Evolutionary conservation across 2,113 vertebrate genomes (phyloP).

Genomic region (Oryzias curvinotus): DNA sequence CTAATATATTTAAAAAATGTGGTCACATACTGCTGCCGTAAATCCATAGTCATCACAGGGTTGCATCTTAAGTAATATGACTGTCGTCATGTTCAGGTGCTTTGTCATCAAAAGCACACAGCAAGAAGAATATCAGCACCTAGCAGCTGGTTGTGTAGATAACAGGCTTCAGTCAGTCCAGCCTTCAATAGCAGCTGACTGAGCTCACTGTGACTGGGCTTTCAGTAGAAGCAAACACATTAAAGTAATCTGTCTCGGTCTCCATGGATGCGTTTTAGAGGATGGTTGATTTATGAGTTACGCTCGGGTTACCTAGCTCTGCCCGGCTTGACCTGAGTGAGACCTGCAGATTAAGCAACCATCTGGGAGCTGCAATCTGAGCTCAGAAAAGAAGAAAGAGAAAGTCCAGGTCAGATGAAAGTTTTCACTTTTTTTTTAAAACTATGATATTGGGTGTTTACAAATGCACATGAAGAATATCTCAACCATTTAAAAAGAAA

Average conservation of each 20-base stretch:
- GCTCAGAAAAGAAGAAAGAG: slow-evolving; percentile 48
- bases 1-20: too few relatives aligned
- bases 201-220: slow-evolving; percentile 32
- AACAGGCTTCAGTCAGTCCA: slow-evolving; percentile 52
- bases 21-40: too few relatives aligned
- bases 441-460: slow-evolving; percentile 23
- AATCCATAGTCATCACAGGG: not conserved
- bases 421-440: slow-evolving; percentile 46
- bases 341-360: slow-evolving; percentile 75
- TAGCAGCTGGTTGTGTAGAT: slow-evolving; percentile 56
- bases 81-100: slow-evolving; percentile 27
- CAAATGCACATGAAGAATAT: not conserved
- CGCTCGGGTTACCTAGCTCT: slow-evolving; percentile 73
- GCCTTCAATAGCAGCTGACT: slow-evolving; percentile 30
- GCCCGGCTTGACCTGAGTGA: slow-evolving; percentile 67
- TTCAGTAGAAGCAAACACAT: slow-evolving; percentile 53
- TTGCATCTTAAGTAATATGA: slow-evolving; percentile 34
- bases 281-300: slow-evolving; percentile 65
- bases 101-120: slow-evolving; percentile 44
- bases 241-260: slow-evolving; percentile 58
- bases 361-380: slow-evolving; percentile 77
- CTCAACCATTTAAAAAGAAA: not conserved
- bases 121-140: slow-evolving; percentile 17
- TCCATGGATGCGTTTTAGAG: slow-evolving; percentile 53
- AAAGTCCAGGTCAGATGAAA: slow-evolving; percentile 19